Evolutionary conservation across 2,888 invertebrate genomes (phyloP), one percentile per base, ranked within the genome.

Genomic region (Spodoptera picta): DNA sequence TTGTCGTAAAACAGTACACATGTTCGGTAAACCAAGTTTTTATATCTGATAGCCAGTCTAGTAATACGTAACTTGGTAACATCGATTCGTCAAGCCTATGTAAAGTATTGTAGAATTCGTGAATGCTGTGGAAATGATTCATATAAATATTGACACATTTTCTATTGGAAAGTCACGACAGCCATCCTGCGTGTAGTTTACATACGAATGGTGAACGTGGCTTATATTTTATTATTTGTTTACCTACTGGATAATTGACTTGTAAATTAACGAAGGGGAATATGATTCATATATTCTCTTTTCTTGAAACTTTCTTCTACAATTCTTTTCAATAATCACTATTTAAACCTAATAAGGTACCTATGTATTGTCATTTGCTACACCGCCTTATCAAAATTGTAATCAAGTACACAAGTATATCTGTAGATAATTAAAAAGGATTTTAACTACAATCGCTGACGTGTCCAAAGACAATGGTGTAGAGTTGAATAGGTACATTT

Each of bases 391-490:
- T 36, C 36, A 6, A 9, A 5, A 36, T 36, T 36, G 0, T 9
- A 36, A 36, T 36, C 6, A 36, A 7, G 36, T 36, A 36, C 36
- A 36, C 36, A 36, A 36, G 36, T 36, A 36, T 36, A 36, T 36
- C 36, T 36, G 36, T 6, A 36, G 36, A 36, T 36, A 36, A 36
- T 36, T 36, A 36, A 36, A 36, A 36, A 36, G 36, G 36, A 23
- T 47, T 47, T 36, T 36, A 7, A 36, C 36, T 7, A 50, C 42
- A 50, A 54, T 42, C n/a, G 36, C 46, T 67, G 60, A 67, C 68
- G 60, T 67, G 50, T 42, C 31, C 19, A 1, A 14, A 24, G 36
- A 50, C 14, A 24, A 27, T 53, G 27, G 23, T 12, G 27, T 44
- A 36, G 14, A 47, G 46, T 47, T 14, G 4, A 19, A 45, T 45